phyloP scores from a whole-genome alignment of 2,888 invertebrate genomes.

The Parapristionchus giblindavisi region DNA sequence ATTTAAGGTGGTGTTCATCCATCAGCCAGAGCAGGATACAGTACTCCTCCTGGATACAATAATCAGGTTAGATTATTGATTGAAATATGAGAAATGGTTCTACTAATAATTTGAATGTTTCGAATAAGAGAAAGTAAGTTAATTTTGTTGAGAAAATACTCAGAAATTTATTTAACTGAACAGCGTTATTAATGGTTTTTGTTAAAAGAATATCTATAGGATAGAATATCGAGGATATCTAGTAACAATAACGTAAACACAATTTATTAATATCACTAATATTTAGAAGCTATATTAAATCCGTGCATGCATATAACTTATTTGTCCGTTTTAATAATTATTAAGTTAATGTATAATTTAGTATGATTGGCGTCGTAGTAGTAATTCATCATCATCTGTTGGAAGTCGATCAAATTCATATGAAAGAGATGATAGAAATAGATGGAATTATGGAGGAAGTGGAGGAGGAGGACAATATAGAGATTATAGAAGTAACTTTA shows the following conservation, averaged over 20 bases:
- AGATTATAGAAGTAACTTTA: not conserved
- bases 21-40: not conserved
- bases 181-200: not conserved
- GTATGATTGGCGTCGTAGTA: too few species aligned
- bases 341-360: too few species aligned
- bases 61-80: too few species aligned
- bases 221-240: too few species aligned
- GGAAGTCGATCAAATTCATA: not conserved
- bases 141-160: too few species aligned
- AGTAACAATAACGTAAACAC: too few species aligned
- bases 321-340: too few species aligned
- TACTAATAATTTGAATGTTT: not conserved
- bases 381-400: not conserved
- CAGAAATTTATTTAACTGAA: too few species aligned
- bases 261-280: too few species aligned
- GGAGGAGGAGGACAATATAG: not conserved
- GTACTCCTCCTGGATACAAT: conserved; percentile 10
- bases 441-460: conserved; percentile 9
- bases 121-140: not conserved
- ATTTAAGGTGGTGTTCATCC: conserved; percentile 2
- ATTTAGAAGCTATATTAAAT: not conserved
- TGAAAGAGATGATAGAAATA: conserved; percentile 2
- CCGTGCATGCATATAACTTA: too few species aligned
- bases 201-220: too few species aligned
- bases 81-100: not conserved